A percentile compares a stretch with the other conserved stretches of the same genome.
Conservation (phyloP, 2,113 vertebrate species). For the Oxyura jamaicensis region DNA sequence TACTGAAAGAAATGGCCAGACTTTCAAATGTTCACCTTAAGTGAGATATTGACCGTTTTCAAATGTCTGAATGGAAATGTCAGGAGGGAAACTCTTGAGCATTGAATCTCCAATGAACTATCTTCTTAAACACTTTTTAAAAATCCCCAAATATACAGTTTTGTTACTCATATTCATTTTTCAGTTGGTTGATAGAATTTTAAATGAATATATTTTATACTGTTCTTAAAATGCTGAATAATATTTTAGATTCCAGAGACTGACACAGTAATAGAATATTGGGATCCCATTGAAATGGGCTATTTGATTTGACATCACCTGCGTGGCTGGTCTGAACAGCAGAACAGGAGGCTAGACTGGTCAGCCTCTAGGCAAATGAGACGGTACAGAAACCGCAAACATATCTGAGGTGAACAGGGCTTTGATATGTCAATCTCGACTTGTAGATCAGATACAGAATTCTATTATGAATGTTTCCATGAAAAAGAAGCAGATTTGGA, state of each 20-base stretch:
- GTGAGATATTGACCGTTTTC: not conserved
- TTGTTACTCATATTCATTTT: not conserved
- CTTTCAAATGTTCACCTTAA: not conserved
- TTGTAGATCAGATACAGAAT: not conserved
- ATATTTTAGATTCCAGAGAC: not conserved
- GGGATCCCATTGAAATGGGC: not conserved
- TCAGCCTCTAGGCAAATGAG: not conserved
- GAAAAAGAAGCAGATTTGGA: not conserved
- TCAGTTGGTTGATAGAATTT: not conserved
- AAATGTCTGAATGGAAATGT: not conserved
- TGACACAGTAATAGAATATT: not conserved
- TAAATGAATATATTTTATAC: not conserved
- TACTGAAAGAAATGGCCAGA: not conserved
- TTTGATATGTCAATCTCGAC: not conserved
- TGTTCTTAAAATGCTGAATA: not conserved
- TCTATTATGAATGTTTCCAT: not conserved
- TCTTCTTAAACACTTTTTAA: not conserved
- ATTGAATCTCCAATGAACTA: not conserved
- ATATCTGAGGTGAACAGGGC: not conserved
- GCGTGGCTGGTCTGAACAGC: not conserved
- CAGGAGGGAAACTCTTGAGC: not conserved
- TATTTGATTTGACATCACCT: not conserved
- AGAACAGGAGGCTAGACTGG: not conserved
- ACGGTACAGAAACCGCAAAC: not conserved
- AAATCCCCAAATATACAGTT: rapidly evolving